A percentile compares a stretch with the other conserved stretches of the same genome.
Evolutionary conservation across 2,113 vertebrate species (phyloP).

Genomic region (Antennarius striatus): DNA sequence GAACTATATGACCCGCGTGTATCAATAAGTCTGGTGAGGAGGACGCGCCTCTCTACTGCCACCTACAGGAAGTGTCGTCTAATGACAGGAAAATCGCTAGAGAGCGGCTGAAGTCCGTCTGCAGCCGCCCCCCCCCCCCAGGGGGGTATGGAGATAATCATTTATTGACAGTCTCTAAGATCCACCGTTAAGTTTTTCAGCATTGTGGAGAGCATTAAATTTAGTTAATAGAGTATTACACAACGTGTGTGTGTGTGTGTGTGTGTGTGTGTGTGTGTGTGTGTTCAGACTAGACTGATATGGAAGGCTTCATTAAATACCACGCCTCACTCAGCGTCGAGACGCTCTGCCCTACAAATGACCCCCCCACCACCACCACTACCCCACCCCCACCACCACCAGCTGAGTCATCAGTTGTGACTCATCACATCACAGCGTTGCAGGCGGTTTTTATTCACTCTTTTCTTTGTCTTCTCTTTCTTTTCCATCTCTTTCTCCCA

Average conservation of each 20-base stretch:
- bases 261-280: constrained; percentile 10
- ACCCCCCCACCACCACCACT: constrained; percentile 15
- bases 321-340: not conserved
- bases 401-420: constrained; percentile 41
- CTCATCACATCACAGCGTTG: constrained; percentile 34
- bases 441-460: too few species aligned
- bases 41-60: constrained; percentile 58
- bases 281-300: constrained; percentile 40
- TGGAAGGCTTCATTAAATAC: constrained; percentile 51
- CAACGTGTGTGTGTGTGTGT: not conserved
- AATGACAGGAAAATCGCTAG: constrained; percentile 10
- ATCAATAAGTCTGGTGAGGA: not conserved
- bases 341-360: constrained; percentile 37
- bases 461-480: not conserved
- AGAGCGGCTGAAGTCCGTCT: not conserved
- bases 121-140: constrained; percentile 12
- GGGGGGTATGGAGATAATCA: constrained; percentile 44
- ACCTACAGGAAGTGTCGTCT: constrained; percentile 38
- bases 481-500: constrained; percentile 9
- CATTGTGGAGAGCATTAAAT: constrained; percentile 41
- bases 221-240: constrained; percentile 43
- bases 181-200: constrained; percentile 42
- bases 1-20: too few species aligned
- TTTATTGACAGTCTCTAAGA: constrained; percentile 56
- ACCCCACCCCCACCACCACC: not conserved